Conservation (phyloP, 2,797 vertebrate species). For the Decapterus maruadsi region DNA sequence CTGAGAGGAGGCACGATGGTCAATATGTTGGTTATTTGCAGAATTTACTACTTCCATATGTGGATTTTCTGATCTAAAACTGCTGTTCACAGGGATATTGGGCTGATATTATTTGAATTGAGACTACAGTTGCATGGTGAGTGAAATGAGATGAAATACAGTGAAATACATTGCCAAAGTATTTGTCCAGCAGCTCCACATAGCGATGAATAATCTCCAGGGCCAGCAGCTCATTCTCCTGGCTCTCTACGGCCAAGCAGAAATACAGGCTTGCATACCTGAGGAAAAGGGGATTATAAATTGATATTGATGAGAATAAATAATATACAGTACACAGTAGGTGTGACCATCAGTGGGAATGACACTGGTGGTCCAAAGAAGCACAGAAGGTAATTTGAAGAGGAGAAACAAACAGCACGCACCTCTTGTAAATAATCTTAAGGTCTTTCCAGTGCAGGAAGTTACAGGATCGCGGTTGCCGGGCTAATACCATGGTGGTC, state of each 20-base stretch:
- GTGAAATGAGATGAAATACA: conserved; percentile 5
- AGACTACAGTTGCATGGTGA: not conserved
- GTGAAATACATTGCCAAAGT: conserved; percentile 95
- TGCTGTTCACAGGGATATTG: not conserved
- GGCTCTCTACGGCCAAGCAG: conserved; percentile 93
- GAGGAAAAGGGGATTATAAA: conserved; percentile 27
- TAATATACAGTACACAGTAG: not conserved
- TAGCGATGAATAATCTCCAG: conserved; percentile 97
- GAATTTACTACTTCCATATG: not conserved
- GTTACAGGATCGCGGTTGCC: conserved; percentile 93
- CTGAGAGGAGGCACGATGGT: conserved; percentile 73
- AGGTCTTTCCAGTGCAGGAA: conserved; percentile 98
- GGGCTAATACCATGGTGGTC: conserved; percentile 91
- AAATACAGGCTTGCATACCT: conserved; percentile 99
- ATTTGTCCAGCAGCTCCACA: conserved; percentile 97
- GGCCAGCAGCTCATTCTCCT: conserved; percentile 96
- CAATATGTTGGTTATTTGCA: conserved; percentile 1
- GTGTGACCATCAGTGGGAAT: not conserved
- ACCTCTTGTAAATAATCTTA: conserved; percentile 97
- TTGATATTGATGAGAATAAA: not conserved
- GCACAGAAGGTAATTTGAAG: not conserved
- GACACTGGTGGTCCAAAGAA: not conserved
- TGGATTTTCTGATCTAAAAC: not conserved
- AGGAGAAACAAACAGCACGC: not conserved
- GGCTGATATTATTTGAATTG: not conserved